Evolutionary conservation across 2,888 invertebrate genomes (phyloP).

Genomic region (Dynastes tityus): DNA sequence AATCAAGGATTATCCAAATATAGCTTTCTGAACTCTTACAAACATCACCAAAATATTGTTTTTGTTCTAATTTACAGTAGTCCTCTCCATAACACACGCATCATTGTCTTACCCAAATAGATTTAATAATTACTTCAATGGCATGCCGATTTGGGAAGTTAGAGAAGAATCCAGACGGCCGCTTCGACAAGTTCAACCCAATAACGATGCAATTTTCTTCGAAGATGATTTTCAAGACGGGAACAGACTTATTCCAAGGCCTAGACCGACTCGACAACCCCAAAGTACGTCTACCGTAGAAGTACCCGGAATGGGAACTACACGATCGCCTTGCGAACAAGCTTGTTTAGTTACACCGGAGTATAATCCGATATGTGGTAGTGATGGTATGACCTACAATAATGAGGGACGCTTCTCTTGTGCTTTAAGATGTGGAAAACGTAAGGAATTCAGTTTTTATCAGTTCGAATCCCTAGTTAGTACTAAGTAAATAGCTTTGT

Average conservation of each 20-base stretch:
- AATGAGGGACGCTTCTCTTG: conserved; percentile 62
- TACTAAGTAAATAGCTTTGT: no score
- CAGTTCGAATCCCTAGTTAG: no score
- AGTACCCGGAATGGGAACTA: conserved; percentile 63
- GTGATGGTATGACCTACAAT: conserved; percentile 62
- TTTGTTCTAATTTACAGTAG: not conserved
- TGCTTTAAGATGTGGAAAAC: conserved; percentile 64
- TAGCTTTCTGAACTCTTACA: no score
- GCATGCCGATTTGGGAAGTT: not conserved
- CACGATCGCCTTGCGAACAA: conserved; percentile 62
- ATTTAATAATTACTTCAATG: not conserved
- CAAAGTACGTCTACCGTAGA: conserved; percentile 54
- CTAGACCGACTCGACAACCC: conserved; percentile 24
- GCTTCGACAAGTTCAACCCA: conserved; percentile 25
- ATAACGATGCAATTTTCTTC: conserved; percentile 38
- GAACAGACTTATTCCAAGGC: not conserved
- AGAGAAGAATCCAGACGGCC: conserved; percentile 5
- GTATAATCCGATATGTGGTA: conserved; percentile 66
- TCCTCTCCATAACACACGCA: not conserved
- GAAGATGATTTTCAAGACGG: conserved; percentile 16
- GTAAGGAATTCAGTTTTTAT: conserved; percentile 58
- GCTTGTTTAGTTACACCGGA: conserved; percentile 62
- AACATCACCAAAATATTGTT: no score
- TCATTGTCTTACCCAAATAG: not conserved
- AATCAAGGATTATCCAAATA: no score